Conservation (phyloP, 2,797 vertebrate species). For the Chaunax sp. region DNA sequence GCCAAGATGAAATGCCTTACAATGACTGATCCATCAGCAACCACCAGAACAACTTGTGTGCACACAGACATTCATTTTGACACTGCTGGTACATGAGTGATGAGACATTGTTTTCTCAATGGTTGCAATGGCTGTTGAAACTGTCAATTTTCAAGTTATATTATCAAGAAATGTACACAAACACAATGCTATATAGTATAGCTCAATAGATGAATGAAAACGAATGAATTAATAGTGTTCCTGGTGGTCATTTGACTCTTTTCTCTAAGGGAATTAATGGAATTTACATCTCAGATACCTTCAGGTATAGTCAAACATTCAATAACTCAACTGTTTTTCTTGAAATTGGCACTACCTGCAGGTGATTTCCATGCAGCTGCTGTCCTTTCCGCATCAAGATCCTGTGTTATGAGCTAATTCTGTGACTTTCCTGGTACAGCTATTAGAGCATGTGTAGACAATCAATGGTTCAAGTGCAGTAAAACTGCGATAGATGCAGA, state of each 20-base stretch:
- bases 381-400: neutral
- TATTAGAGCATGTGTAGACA: neutral
- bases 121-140: constrained; percentile 8
- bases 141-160: neutral
- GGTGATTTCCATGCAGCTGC: constrained; percentile 17
- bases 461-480: neutral
- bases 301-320: constrained; percentile 14
- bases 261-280: neutral
- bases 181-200: neutral
- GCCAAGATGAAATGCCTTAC: constrained; percentile 25
- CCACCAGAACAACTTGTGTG: neutral
- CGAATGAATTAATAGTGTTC: neutral
- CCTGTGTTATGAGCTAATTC: neutral
- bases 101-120: too few relatives aligned
- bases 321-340: constrained; percentile 33
- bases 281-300: constrained; percentile 1
- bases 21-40: constrained; percentile 45
- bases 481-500: neutral
- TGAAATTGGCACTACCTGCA: constrained; percentile 8
- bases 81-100: constrained; percentile 9
- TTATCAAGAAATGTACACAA: too few relatives aligned
- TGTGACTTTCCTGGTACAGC: neutral
- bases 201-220: neutral
- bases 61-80: constrained; percentile 10
- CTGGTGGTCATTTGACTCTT: neutral